Base-by-base conservation (phyloP, 2,888 invertebrate species). In the Smittia sp. region DNA sequence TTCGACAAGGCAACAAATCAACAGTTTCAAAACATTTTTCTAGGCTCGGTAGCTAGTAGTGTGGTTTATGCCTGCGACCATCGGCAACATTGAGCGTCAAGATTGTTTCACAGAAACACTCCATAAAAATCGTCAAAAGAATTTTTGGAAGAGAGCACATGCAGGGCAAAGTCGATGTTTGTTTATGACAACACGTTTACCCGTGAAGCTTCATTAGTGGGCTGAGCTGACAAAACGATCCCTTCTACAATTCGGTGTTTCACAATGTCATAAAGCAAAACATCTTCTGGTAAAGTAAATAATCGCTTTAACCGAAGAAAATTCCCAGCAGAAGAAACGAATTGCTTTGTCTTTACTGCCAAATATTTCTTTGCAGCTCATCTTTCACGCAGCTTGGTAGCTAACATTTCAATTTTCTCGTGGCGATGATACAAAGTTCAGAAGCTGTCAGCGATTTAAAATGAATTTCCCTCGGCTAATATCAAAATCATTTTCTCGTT, bases 211-310 rank as follows among this genome's bases (percentile, higher is more conserved):
- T n/a, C 46, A 69, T 69, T 69, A 69, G 52, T 25, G 38, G 25
- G 46, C 52, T 68, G 52, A 68, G 46, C 46, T 24, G 18, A 41
- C 15, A n/a, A 46, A 46, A 46, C 11, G 46, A 46, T 54, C 54
- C 39, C 52, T 52, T 69, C 69, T 46, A n/a, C n/a, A 13, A 11
- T 46, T 46, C 15, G 11, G 46, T 69, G 27, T 69, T 69, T 69
- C 69, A 69, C 69, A 69, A 69, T 69, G 20, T 25, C 25, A 25
- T 54, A 69, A 69, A 54, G 41, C 20, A 32, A 66, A 20, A 32
- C 4, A 46, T 69, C 69, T 69, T 69, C 69, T 69, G 69, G 69
- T 69, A 52, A 54, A 54, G 27, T 52, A 69, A 69, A 69, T 69
- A 52, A 69, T 69, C 69, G n/a, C 15, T 54, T 69, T 39, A 69